Conservation (phyloP, 2,113 vertebrate genomes). For the human (Homo sapiens) region GRCh38 chr4:156409001-156409500, state of each 20-base stretch:
- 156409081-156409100: not conserved
- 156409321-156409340: not conserved
- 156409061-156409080: not conserved
- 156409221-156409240: not conserved
- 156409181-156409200: not conserved
- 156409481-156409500: not conserved
- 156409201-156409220: not conserved
- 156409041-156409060: not conserved
- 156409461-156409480: not conserved
- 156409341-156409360: not conserved
- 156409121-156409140: not conserved
- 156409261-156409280: not conserved
- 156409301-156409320: not conserved
- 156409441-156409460: not conserved
- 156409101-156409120: not conserved
- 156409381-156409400: not conserved
- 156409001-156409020: not conserved
- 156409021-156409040: not conserved
- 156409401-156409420: not conserved
- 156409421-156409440: not conserved
- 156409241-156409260: not conserved
- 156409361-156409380: not conserved
- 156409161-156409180: not conserved
- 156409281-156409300: not conserved
- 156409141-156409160: not conserved